Percentiles rank a stretch among this genome's conserved stretches.
Conservation (phyloP, 2,797 vertebrate genomes). For the Neosilurus mollespiculum region DNA sequence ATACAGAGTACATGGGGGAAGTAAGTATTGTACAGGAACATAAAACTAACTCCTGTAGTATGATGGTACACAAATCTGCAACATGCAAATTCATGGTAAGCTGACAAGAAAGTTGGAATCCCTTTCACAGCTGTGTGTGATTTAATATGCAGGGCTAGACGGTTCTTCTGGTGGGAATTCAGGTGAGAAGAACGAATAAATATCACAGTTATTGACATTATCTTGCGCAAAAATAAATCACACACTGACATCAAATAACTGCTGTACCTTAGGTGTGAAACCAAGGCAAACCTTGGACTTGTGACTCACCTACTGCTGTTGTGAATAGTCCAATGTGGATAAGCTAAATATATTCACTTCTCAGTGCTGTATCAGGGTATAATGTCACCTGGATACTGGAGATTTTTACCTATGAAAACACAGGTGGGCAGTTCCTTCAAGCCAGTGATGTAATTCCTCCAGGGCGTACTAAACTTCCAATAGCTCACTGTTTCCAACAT, state of each 20-base stretch:
- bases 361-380: neutral
- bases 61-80: neutral
- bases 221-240: neutral
- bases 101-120: constrained; percentile 10
- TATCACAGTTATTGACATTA: neutral
- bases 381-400: neutral
- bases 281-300: neutral
- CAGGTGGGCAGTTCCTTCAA: too few species aligned
- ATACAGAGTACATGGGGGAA: too few species aligned
- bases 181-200: constrained; percentile 11
- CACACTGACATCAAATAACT: neutral
- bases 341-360: neutral
- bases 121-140: neutral
- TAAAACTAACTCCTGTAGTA: neutral
- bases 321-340: neutral
- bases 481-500: too few species aligned
- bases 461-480: too few species aligned
- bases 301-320: neutral
- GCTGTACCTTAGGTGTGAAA: neutral
- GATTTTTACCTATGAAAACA: neutral
- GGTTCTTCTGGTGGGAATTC: constrained; percentile 9
- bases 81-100: neutral
- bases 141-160: neutral
- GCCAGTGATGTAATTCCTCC: too few species aligned
- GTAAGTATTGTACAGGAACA: neutral